Conservation (phyloP, 2,797 vertebrate genomes). For the Rhynchonycteris naso region DNA sequence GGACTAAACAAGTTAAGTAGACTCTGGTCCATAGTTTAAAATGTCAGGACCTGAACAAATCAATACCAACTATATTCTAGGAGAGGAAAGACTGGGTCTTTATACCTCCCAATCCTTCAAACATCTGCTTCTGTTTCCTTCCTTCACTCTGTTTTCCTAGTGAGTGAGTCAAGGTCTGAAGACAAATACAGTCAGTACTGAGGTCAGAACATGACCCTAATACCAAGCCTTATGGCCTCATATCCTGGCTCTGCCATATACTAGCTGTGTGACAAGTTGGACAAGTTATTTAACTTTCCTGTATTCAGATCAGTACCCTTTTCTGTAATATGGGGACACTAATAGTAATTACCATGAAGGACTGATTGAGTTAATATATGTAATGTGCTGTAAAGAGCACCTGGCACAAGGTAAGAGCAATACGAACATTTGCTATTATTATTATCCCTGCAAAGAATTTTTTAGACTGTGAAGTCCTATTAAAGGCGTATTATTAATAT, state of each 20-base stretch:
- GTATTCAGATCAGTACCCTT: background rate
- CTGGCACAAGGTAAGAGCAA: background rate
- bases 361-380: background rate
- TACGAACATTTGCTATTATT: background rate
- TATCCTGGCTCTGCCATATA: background rate
- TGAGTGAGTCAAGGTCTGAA: background rate
- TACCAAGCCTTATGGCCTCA: background rate
- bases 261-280: background rate
- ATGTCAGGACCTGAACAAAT: conserved; percentile 37
- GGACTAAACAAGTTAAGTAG: conserved; percentile 73
- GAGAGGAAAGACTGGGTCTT: background rate
- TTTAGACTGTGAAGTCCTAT: background rate
- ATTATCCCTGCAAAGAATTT: background rate
- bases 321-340: background rate
- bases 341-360: background rate
- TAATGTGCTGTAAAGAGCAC: background rate
- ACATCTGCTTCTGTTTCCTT: background rate
- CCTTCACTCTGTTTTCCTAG: background rate
- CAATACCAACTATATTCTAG: background rate
- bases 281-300: background rate
- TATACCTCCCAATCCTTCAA: background rate
- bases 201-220: background rate
- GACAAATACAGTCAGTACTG: background rate
- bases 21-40: conserved; percentile 48
- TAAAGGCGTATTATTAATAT: background rate